These are phyloP conservation scores for Scrobipalpa atriplicella DNA, from an alignment of 2,888 invertebrate genomes.

Conservation along the genomic window DNA sequence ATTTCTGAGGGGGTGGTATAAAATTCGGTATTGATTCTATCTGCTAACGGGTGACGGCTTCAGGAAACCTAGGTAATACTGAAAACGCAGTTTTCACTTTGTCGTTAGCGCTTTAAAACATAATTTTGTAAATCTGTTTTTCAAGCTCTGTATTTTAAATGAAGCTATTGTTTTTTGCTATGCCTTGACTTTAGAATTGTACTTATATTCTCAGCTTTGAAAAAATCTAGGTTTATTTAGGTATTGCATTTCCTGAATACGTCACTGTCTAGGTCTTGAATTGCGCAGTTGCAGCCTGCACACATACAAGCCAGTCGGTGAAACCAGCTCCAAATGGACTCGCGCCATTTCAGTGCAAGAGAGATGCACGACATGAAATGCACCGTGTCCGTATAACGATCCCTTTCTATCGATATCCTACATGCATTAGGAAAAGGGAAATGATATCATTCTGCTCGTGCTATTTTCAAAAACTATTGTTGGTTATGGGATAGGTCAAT, in stretches of 20 bases:
- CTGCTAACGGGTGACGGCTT: conserved; percentile 6
- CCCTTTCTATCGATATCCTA: not conserved
- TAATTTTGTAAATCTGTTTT: not conserved
- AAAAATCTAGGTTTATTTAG: not conserved
- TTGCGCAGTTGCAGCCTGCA: not conserved
- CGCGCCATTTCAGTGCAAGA: not conserved
- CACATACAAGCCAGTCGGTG: not conserved
- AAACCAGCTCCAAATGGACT: not conserved
- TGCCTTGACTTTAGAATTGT: no score
- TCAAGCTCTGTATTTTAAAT: no score
- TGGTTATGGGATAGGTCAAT: not conserved
- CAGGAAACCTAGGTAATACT: not conserved
- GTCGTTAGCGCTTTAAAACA: not conserved
- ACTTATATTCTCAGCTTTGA: no score
- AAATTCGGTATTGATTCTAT: not conserved
- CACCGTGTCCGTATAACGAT: not conserved
- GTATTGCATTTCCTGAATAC: not conserved
- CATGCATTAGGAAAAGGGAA: not conserved
- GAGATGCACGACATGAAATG: not conserved
- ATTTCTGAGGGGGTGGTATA: not conserved
- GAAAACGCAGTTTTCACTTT: no score
- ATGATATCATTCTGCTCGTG: not conserved
- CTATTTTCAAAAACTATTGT: not conserved
- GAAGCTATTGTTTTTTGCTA: no score
- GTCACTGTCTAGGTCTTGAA: not conserved